A percentile compares a stretch with the other conserved stretches of the same genome.
Evolutionary conservation across 2,797 vertebrate species (phyloP).

Genomic region (Ataeniobius toweri): DNA sequence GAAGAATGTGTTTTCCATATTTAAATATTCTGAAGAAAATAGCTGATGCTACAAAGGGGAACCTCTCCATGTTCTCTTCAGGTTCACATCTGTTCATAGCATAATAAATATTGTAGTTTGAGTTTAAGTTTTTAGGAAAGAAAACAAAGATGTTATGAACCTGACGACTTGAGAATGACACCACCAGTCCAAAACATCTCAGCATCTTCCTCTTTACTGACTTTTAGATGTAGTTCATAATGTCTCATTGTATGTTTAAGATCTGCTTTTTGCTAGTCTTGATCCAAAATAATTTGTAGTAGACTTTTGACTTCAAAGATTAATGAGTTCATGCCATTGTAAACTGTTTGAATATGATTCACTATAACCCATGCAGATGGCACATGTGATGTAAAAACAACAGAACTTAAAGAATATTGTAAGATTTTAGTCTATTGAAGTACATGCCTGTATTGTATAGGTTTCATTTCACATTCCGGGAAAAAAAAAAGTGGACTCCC

Average conservation of each 20-base stretch:
- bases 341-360: neutral
- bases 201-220: no score
- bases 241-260: neutral
- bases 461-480: no score
- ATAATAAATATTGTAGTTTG: neutral
- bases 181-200: no score
- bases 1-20: neutral
- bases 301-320: no score
- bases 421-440: neutral
- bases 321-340: neutral
- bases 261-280: no score
- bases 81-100: neutral
- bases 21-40: neutral
- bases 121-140: neutral
- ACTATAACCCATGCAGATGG: neutral
- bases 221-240: no score
- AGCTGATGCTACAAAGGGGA: neutral
- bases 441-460: no score
- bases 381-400: neutral
- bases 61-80: neutral
- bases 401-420: neutral
- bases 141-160: neutral
- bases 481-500: neutral
- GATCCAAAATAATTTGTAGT: neutral
- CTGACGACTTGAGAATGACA: neutral